Conservation (phyloP, 2,888 invertebrate species). For the Nycteola revayana region DNA sequence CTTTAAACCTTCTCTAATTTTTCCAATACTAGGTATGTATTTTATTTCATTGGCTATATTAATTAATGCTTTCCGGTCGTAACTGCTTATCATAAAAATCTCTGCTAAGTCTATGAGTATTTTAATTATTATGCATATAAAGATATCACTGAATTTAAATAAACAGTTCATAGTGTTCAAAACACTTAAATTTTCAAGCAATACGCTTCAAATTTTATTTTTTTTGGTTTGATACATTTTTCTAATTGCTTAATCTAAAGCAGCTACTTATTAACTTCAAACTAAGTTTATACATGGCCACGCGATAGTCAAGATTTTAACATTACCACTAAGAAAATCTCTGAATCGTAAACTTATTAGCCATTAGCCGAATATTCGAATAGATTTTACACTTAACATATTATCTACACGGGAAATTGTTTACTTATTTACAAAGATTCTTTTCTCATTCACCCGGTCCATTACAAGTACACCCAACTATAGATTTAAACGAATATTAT, state of each 20-base stretch:
- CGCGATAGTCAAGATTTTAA: slow-evolving; percentile 55
- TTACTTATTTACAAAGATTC: slow-evolving; percentile 51
- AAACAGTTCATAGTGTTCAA: slow-evolving; percentile 68
- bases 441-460: slow-evolving; percentile 12
- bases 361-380: slow-evolving; percentile 27
- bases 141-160: slow-evolving; percentile 64
- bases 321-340: slow-evolving; percentile 37
- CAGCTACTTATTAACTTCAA: slow-evolving; percentile 49
- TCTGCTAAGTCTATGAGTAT: slow-evolving; percentile 70
- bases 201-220: slow-evolving; percentile 77
- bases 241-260: slow-evolving; percentile 60
- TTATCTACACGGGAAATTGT: slow-evolving; percentile 61
- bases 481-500: slow-evolving; percentile 35
- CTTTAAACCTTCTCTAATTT: too few relatives aligned
- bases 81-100: slow-evolving; percentile 35
- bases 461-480: slow-evolving; percentile 14
- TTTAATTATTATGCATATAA: slow-evolving; percentile 60
- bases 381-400: slow-evolving; percentile 23
- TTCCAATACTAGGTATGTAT: background rate
- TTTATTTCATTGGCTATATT: slow-evolving; percentile 18
- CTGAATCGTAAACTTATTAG: slow-evolving; percentile 46
- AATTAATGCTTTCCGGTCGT: slow-evolving; percentile 19
- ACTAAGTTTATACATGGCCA: slow-evolving; percentile 69
- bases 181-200: slow-evolving; percentile 81
- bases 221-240: slow-evolving; percentile 77